Base-by-base conservation (phyloP, 2,797 vertebrate genomes). In the Microctenopoma lineatum region DNA sequence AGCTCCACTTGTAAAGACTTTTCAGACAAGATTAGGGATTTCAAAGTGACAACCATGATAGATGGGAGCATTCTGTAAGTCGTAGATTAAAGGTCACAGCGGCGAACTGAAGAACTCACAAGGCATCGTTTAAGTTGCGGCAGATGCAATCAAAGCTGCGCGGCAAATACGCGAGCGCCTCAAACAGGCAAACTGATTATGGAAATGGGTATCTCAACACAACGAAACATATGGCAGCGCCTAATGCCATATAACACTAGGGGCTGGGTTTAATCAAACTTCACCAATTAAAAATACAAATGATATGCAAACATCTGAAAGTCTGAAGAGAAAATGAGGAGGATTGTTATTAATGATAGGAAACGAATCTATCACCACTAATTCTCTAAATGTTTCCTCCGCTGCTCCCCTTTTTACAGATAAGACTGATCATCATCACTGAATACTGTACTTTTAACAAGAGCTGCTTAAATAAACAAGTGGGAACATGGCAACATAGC, bases 41-140 rank as follows among this genome's bases (percentile, higher is more conserved):
- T 87, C 85, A 90, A 94, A 94, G 92, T 94, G 94, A 94, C 94
- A 95, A 94, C 87, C 94, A 90, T 94, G 92, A 92, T 93, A 93
- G 93, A 93, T 92, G 91, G 79, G 72, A 88, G 91, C 84, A 84
- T 91, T 94, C 93, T 94, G 92, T 89, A 89, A 92, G 81, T 92
- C 67, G 86, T 65, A 92, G 93, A 94, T 94, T 94, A 94, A 94
- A 94, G 94, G 93, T 95, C 93, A 94, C 87, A 90, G 86, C 87
- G 52, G 90, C 53, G 86, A 80, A 89, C 64, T 50, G 84, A 79
- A 77, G 15, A 90, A 92, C 81, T 92, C 86, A 87, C 83, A 72
- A 85, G 87, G 90, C 92, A 75, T 89, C 81, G 55, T 88, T 92
- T 86, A 92, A 92, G 87, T 93, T 91, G 84, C 84, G 87, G 89